phyloP scores from a whole-genome alignment of 92 coral and sea anemone species.

The Bergia sp. region DNA sequence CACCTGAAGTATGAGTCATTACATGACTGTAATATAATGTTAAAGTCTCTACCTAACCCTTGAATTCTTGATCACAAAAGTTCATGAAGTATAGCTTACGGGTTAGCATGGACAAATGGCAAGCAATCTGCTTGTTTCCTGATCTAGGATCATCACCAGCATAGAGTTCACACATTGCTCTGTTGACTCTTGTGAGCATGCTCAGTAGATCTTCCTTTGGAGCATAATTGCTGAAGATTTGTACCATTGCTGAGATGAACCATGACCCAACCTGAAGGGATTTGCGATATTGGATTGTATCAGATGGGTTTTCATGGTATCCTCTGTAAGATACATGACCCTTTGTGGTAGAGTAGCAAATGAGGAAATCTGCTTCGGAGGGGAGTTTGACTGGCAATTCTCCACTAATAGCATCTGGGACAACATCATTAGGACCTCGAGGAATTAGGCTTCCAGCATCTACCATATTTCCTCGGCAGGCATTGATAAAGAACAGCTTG shows the following conservation, averaged over 20 bases:
- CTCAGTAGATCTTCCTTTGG: slow-evolving; percentile 81
- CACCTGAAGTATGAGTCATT: too few relatives aligned
- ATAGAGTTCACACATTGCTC: slow-evolving; percentile 70
- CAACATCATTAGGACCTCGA: slow-evolving; percentile 38
- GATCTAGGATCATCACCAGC: slow-evolving; percentile 48
- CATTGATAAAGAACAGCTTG: slow-evolving; percentile 91
- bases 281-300: background rate
- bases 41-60: background rate
- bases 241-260: slow-evolving; percentile 83
- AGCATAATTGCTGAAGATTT: slow-evolving; percentile 64
- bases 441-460: slow-evolving; percentile 68
- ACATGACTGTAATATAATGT: too few relatives aligned
- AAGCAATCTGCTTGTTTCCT: slow-evolving; percentile 84
- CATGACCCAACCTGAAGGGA: slow-evolving; percentile 76
- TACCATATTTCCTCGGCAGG: slow-evolving; percentile 81
- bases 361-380: slow-evolving; percentile 82
- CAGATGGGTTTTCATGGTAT: slow-evolving; percentile 40
- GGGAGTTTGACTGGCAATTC: slow-evolving; percentile 86
- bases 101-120: slow-evolving; percentile 88
- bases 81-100: slow-evolving; percentile 77
- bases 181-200: slow-evolving; percentile 91
- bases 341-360: slow-evolving; percentile 88
- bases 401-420: slow-evolving; percentile 33
- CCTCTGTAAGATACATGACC: slow-evolving; percentile 71
- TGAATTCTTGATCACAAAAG: slow-evolving; percentile 1